Conservation (phyloP, 2,113 vertebrate species). For the Raja brachyura region DNA sequence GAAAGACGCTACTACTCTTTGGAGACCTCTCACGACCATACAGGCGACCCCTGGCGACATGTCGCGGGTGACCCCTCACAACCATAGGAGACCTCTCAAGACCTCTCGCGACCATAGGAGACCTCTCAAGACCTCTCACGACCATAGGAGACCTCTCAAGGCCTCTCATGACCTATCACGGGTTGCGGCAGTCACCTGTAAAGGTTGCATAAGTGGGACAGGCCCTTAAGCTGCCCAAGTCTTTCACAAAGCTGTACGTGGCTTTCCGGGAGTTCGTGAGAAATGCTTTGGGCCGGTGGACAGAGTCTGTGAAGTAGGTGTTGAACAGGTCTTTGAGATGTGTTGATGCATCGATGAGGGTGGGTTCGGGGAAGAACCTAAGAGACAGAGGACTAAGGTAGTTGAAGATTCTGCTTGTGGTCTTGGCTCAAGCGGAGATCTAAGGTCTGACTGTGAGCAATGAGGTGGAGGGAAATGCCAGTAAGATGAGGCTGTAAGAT, state of each 20-base stretch:
- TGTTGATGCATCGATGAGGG: not conserved
- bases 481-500: not conserved
- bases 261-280: not conserved
- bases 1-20: too few relatives aligned
- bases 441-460: not conserved
- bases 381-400: not conserved
- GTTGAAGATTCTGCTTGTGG: not conserved
- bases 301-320: too few relatives aligned
- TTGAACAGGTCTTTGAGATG: not conserved
- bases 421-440: not conserved
- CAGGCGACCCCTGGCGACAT: too few relatives aligned
- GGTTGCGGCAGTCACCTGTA: too few relatives aligned
- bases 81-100: too few relatives aligned
- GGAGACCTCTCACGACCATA: too few relatives aligned
- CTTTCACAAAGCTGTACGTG: not conserved
- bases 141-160: too few relatives aligned
- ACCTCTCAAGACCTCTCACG: too few relatives aligned
- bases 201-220: too few relatives aligned
- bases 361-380: not conserved
- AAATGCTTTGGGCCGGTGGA: not conserved
- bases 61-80: too few relatives aligned
- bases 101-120: too few relatives aligned
- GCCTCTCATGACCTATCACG: too few relatives aligned
- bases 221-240: not conserved
- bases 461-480: not conserved